Percentiles rank a stretch among this genome's conserved stretches.
Evolutionary conservation across 2,888 invertebrate genomes (phyloP).

Genomic region (Erebia palarica): DNA sequence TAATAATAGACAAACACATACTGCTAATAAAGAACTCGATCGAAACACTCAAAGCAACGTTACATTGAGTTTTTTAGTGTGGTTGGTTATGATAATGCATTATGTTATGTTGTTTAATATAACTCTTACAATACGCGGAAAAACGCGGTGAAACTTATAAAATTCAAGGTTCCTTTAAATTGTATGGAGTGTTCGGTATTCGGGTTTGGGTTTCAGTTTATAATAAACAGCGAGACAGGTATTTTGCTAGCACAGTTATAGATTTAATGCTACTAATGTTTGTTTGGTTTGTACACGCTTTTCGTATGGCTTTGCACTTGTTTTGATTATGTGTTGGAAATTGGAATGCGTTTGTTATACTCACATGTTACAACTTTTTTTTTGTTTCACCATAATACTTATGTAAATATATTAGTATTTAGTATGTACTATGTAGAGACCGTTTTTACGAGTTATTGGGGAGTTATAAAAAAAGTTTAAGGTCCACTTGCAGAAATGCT

Average conservation of each 20-base stretch:
- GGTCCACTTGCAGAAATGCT: too few species aligned
- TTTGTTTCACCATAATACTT: not conserved
- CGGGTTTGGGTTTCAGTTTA: not conserved
- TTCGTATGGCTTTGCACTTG: slow-evolving; percentile 1
- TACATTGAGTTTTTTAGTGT: too few species aligned
- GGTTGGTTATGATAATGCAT: too few species aligned
- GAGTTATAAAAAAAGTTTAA: not conserved
- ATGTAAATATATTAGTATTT: not conserved
- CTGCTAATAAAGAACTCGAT: too few species aligned
- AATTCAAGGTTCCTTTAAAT: too few species aligned
- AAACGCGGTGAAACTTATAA: too few species aligned
- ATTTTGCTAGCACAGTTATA: not conserved
- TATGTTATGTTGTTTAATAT: too few species aligned
- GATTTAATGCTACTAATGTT: not conserved
- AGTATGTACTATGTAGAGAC: not conserved
- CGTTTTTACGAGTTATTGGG: not conserved
- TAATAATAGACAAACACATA: not conserved
- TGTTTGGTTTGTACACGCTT: slow-evolving; percentile 1
- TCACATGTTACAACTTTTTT: not conserved
- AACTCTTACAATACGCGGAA: too few species aligned
- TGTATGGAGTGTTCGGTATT: not conserved
- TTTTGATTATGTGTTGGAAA: not conserved
- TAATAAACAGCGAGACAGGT: not conserved
- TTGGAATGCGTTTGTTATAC: slow-evolving; percentile 2
- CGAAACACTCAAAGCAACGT: too few species aligned